Base-by-base conservation (phyloP, 2,797 vertebrate species). In the Lepus oiostolus region DNA sequence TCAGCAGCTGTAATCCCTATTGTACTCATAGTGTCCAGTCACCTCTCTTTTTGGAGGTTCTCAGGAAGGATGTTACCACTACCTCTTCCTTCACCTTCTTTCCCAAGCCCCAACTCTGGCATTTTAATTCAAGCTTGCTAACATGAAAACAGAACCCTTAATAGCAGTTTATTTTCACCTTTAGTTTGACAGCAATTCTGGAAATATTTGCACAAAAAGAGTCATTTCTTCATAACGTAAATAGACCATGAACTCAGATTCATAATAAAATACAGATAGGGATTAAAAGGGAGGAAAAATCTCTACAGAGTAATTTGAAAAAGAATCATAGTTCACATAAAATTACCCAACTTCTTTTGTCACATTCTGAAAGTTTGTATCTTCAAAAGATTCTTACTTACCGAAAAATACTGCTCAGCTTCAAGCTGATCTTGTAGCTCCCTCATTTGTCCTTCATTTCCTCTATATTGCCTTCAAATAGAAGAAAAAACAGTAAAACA, bases 371-470 rank as follows among this genome's bases (percentile, higher is more conserved):
- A 17, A 85, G 24, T 79, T 6, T 60, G 17, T 68, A 72, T 42
- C 32, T 38, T 90, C 88, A 91, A 90, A 93, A 85, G 17, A 91
- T 83, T 90, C 71, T 96, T 80, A 98, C 99, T 99, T 98, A 99
- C 99, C 97, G 99, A 99, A 98, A 99, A 99, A 98, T 99, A 99
- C 96, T 99, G 99, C 98, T 99, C 99, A 38, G 99, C 99, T 98
- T 99, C 99, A 95, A 99, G 99, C 94, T 99, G 99, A 98, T 99
- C 99, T 98, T 99, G 99, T 96, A 99, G 99, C 98, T 99, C 99
- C 97, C 99, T 99, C 99, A 99, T 99, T 98, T 99, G 99, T 97
- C 99, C 99, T 98, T 99, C 99, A 95, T 99, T 99, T 98, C 99
- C 99, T 98, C 99, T 99, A 97, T 99, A 99, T 86, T 99, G 99